phyloP scores from a whole-genome alignment of 23 tunicate species.

The Trididemnum clinides region DNA sequence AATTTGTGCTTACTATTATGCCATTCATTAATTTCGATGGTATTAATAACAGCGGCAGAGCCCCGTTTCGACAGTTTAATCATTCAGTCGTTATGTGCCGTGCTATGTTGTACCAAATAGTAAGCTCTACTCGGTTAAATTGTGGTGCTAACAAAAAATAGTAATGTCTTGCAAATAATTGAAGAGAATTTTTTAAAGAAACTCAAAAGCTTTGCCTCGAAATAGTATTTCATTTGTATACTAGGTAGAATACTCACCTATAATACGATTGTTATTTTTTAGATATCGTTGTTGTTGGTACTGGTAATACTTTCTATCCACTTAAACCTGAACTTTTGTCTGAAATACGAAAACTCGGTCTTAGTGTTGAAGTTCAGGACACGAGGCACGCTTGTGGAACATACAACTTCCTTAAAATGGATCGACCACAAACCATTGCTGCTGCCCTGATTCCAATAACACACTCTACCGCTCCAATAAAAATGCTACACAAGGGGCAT shows the following conservation, averaged over 20 bases:
- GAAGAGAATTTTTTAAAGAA: no score
- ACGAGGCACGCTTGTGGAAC: constrained; percentile 83
- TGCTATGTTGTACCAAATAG: no score
- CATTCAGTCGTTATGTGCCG: no score
- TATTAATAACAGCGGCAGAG: no score
- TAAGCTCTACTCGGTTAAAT: no score
- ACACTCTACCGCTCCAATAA: background rate
- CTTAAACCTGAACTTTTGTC: constrained; percentile 24
- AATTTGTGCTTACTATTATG: no score
- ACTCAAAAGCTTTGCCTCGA: no score
- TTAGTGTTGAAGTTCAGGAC: constrained; percentile 66
- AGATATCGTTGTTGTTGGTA: constrained; percentile 74
- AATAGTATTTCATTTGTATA: no score
- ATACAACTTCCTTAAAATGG: constrained; percentile 49
- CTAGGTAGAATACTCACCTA: background rate
- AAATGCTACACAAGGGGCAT: background rate
- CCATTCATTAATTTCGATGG: no score
- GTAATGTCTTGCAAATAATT: no score
- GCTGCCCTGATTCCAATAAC: constrained; percentile 79
- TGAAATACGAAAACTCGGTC: constrained; percentile 41
- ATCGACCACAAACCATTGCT: constrained; percentile 52
- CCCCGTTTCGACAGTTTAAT: no score
- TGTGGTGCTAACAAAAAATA: no score
- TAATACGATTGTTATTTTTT: background rate
- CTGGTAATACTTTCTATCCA: constrained; percentile 47